These are phyloP conservation scores for Anableps anableps DNA, from an alignment of 2,797 vertebrate genomes.

Conservation along the genomic window DNA sequence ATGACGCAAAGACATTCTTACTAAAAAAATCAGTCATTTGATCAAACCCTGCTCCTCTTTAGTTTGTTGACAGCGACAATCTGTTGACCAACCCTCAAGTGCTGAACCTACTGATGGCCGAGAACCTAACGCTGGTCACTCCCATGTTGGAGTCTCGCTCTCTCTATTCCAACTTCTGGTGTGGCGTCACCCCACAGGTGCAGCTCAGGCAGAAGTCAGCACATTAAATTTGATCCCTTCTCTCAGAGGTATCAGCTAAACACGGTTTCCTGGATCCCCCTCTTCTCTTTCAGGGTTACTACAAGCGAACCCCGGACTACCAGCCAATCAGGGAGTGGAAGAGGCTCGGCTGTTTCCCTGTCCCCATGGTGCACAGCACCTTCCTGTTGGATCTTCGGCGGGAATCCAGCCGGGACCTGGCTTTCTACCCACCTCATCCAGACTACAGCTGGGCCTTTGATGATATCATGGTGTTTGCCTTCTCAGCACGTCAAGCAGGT, in stretches of 20 bases:
- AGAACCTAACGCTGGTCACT: slow-evolving; percentile 92
- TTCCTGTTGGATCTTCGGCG: slow-evolving; percentile 93
- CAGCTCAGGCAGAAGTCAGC: slow-evolving; percentile 10
- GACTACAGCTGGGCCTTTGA: slow-evolving; percentile 98
- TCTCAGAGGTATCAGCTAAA: slow-evolving; percentile 10
- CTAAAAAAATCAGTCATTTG: background rate
- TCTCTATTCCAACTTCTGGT: slow-evolving; percentile 99
- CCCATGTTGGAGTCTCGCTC: slow-evolving; percentile 96
- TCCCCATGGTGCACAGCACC: slow-evolving; percentile 97
- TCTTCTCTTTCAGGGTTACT: slow-evolving; percentile 87
- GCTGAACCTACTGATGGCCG: slow-evolving; percentile 90
- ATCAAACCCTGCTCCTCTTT: slow-evolving; percentile 1
- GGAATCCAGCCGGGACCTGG: slow-evolving; percentile 83
- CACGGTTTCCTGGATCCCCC: background rate
- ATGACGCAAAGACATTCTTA: background rate
- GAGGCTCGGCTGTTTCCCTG: slow-evolving; percentile 88
- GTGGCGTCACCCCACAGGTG: slow-evolving; percentile 96
- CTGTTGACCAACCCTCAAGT: slow-evolving; percentile 92
- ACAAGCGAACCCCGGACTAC: slow-evolving; percentile 93
- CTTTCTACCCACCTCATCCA: slow-evolving; percentile 91
- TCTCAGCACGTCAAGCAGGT: slow-evolving; percentile 94
- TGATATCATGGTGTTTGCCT: slow-evolving; percentile 99
- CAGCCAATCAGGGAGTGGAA: slow-evolving; percentile 96
- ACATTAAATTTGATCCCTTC: background rate
- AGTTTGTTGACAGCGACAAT: slow-evolving; percentile 96